Percentiles rank a stretch among this genome's conserved stretches.
These are phyloP conservation scores for Rhinogobius similis DNA, from an alignment of 2,113 vertebrate species.

Conservation along the genomic window DNA sequence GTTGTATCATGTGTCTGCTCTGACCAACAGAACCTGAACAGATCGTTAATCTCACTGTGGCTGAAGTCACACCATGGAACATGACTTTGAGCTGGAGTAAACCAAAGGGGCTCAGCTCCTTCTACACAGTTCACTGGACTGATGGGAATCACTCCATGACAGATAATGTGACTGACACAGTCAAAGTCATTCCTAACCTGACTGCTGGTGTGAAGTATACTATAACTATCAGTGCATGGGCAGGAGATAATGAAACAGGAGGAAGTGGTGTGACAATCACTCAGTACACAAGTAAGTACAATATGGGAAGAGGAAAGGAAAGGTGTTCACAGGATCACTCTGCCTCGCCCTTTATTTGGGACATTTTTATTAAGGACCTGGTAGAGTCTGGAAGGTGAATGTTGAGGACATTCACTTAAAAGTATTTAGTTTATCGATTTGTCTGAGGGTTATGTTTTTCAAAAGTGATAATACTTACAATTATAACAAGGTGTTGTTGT, in stretches of 20 bases:
- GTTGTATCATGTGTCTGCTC: too few species aligned
- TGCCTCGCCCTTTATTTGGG: too few species aligned
- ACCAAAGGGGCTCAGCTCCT: conserved; percentile 22
- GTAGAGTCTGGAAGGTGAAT: too few species aligned
- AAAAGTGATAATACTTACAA: too few species aligned
- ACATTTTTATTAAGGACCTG: too few species aligned
- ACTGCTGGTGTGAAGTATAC: conserved; percentile 25
- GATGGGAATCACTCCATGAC: fast-evolving
- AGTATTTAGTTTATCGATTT: too few species aligned
- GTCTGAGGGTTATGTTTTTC: too few species aligned
- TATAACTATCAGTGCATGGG: conserved; percentile 6
- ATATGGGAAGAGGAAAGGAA: not conserved
- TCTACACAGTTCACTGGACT: conserved; percentile 36
- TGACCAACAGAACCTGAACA: conserved; percentile 26
- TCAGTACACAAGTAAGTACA: conserved; percentile 17
- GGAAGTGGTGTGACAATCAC: not conserved
- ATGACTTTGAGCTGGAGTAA: conserved; percentile 29
- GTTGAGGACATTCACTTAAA: too few species aligned
- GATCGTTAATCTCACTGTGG: not conserved
- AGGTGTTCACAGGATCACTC: fast-evolving
- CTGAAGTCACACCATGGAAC: conserved; percentile 22
- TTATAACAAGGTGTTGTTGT: too few species aligned
- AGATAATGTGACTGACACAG: not conserved
- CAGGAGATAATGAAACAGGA: conserved; percentile 1
- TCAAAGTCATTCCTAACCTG: conserved; percentile 21